Conservation (phyloP, 2,113 vertebrate genomes). For the Lophotis ruficrista region DNA sequence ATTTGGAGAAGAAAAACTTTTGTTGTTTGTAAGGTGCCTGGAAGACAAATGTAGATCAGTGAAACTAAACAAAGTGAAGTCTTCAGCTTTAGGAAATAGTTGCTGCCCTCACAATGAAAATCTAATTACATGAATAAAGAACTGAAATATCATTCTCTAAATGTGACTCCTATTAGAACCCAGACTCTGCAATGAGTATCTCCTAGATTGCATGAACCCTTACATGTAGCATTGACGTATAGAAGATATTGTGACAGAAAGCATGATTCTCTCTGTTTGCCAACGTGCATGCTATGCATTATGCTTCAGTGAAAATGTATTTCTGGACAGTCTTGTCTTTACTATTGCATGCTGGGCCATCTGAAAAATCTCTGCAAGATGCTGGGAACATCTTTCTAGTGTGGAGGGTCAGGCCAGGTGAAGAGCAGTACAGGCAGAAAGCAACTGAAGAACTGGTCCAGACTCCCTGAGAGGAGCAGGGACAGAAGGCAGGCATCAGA, state of each 20-base stretch:
- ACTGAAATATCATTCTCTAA: neutral
- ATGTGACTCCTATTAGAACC: neutral
- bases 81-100: neutral
- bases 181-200: neutral
- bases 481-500: neutral
- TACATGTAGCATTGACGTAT: neutral
- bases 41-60: neutral
- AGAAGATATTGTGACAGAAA: neutral
- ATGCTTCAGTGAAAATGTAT: neutral
- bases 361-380: neutral
- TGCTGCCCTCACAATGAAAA: neutral
- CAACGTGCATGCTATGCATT: too few species aligned
- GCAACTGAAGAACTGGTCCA: neutral
- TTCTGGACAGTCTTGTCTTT: neutral
- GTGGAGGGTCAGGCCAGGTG: neutral
- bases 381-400: neutral
- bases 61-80: fast-evolving
- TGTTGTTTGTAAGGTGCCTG: neutral
- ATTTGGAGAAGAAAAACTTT: neutral
- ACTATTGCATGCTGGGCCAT: neutral
- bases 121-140: neutral
- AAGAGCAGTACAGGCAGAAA: neutral
- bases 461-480: neutral
- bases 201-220: neutral
- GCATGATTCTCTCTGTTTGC: neutral